Percentiles rank a stretch among this genome's conserved stretches.
Conservation (phyloP, 2,888 invertebrate genomes). For the Cantharis rufa region DNA sequence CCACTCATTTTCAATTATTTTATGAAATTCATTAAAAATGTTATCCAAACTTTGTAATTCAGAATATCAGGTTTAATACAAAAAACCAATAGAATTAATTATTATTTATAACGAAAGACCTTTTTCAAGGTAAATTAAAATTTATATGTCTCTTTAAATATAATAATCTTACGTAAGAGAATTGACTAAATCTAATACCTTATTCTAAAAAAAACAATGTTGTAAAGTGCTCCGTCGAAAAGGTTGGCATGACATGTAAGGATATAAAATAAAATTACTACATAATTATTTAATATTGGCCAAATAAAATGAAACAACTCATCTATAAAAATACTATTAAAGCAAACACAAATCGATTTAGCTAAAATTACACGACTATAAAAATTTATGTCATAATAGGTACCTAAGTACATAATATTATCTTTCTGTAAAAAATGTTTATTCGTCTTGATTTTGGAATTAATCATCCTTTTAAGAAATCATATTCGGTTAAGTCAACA, state of each 20-base stretch:
- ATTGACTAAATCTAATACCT: neutral
- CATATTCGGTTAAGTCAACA: too few relatives aligned
- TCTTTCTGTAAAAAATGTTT: too few relatives aligned
- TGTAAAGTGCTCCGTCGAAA: neutral
- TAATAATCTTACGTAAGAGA: neutral
- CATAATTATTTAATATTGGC: neutral
- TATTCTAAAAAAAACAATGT: neutral
- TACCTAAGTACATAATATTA: neutral
- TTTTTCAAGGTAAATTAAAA: neutral
- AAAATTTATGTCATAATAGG: neutral
- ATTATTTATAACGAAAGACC: neutral
- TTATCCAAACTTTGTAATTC: neutral
- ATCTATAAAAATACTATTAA: neutral
- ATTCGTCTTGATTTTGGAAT: too few relatives aligned
- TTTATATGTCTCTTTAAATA: neutral
- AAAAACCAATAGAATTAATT: neutral
- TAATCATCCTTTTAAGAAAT: too few relatives aligned
- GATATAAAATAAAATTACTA: neutral
- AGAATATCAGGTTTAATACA: neutral
- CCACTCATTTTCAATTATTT: neutral
- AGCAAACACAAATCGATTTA: neutral
- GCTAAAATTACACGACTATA: neutral
- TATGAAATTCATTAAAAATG: neutral
- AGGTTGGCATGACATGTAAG: neutral
- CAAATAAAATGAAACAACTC: neutral